A percentile compares a stretch with the other conserved stretches of the same genome.
Evolutionary conservation across 2,888 invertebrate genomes (phyloP).

Genomic region (Apamea crenata): DNA sequence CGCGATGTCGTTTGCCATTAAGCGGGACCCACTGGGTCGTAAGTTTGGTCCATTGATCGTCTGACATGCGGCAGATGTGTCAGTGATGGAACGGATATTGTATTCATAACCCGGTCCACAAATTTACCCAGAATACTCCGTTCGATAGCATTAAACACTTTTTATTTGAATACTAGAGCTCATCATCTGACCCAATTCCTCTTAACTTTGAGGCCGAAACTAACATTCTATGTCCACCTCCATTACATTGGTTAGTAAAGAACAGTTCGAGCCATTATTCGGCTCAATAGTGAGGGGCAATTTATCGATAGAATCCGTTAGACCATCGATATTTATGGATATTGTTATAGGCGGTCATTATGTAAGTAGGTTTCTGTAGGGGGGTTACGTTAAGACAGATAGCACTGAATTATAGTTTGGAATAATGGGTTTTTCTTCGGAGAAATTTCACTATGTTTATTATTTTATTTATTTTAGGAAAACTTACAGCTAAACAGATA

Average conservation of each 20-base stretch:
- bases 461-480: too few species aligned
- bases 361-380: conserved; percentile 42
- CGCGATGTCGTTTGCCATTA: too few species aligned
- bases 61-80: too few species aligned
- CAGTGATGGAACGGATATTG: too few species aligned
- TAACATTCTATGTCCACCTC: conserved; percentile 30
- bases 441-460: background rate
- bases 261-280: conserved; percentile 51
- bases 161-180: conserved; percentile 16
- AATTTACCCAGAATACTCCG: too few species aligned
- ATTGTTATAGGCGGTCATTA: conserved; percentile 39
- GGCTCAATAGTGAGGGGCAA: conserved; percentile 46
- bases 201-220: conserved; percentile 19
- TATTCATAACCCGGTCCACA: too few species aligned
- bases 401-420: background rate
- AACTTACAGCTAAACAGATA: too few species aligned
- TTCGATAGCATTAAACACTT: background rate
- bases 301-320: conserved; percentile 61
- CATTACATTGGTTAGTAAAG: conserved; percentile 53
- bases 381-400: conserved; percentile 15
- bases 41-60: too few species aligned
- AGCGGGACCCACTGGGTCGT: too few species aligned
- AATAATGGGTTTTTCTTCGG: background rate
- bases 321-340: conserved; percentile 45
- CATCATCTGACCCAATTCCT: conserved; percentile 22